Evolutionary conservation across 2,797 vertebrate genomes (phyloP).

Genomic region (Limosa lapponica): DNA sequence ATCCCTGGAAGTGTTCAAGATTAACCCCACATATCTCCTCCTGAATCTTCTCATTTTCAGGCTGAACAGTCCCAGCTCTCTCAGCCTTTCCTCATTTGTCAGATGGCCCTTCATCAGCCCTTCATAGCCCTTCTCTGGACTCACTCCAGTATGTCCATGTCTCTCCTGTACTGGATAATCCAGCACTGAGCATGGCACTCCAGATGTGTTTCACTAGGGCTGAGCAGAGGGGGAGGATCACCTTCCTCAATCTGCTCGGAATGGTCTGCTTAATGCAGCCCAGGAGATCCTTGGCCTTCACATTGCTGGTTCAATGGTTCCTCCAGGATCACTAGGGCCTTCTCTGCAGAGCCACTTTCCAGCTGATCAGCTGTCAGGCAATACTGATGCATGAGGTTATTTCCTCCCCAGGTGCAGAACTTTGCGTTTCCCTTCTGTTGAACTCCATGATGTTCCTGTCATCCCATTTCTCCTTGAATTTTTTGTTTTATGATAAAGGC

Average conservation of each 20-base stretch:
- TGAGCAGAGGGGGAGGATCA: background rate
- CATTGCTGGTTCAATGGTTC: background rate
- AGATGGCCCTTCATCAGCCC: background rate
- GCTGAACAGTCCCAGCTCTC: background rate
- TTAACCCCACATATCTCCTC: background rate
- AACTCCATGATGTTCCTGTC: background rate
- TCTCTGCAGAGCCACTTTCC: background rate
- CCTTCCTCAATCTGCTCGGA: background rate
- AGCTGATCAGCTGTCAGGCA: background rate
- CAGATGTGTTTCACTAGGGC: background rate
- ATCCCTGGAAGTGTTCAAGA: background rate
- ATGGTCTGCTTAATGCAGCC: background rate
- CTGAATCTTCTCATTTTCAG: background rate
- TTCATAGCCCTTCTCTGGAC: background rate
- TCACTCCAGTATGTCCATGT: background rate
- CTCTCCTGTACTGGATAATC: background rate
- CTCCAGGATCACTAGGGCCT: background rate
- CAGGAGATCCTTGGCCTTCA: background rate
- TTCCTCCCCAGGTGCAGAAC: background rate
- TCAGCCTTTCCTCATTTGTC: background rate
- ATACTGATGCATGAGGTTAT: background rate
- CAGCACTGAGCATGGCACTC: background rate
- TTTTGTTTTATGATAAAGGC: background rate
- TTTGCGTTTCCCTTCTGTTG: background rate
- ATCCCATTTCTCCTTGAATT: background rate